Conservation (phyloP, 2,888 invertebrate species). For the Mimas tiliae region DNA sequence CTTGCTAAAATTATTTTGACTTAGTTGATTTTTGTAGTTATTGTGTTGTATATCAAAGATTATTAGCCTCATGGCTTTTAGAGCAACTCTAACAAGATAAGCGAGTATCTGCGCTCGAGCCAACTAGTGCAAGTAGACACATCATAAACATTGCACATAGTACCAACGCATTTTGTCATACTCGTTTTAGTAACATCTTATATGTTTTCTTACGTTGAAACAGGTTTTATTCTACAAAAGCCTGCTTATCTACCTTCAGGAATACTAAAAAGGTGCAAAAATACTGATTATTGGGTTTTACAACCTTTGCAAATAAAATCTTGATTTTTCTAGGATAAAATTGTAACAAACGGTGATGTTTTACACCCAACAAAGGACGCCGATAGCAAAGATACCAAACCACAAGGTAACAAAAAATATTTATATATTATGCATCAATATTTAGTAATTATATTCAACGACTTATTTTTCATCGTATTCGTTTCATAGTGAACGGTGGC, state of each 20-base stretch:
- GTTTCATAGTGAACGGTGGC: conserved; percentile 71
- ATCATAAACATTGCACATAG: conserved; percentile 24
- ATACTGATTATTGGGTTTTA: not conserved
- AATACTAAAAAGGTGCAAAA: conserved; percentile 5
- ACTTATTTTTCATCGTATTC: conserved; percentile 7
- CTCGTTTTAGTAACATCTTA: conserved; percentile 5
- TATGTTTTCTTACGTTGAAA: conserved; percentile 10
- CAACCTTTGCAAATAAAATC: conserved; percentile 1
- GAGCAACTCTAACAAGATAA: conserved; percentile 25
- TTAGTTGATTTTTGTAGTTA: conserved; percentile 3
- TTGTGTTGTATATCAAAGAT: not conserved
- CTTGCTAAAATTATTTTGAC: no score
- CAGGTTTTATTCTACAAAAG: not conserved
- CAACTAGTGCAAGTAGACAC: conserved; percentile 20
- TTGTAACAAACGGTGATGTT: conserved; percentile 73
- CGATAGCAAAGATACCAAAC: conserved; percentile 58
- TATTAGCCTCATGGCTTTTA: conserved; percentile 20
- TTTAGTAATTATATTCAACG: not conserved
- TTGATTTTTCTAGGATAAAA: conserved; percentile 60
- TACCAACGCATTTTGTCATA: conserved; percentile 21
- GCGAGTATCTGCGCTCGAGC: conserved; percentile 15
- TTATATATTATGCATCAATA: not conserved
- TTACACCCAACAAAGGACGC: conserved; percentile 63
- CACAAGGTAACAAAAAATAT: conserved; percentile 58
- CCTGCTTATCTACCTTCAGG: not conserved